Evolutionary conservation across 1,140 invertebrate species (phyloP).

Genomic region (Ditylenchus dipsaci): DNA sequence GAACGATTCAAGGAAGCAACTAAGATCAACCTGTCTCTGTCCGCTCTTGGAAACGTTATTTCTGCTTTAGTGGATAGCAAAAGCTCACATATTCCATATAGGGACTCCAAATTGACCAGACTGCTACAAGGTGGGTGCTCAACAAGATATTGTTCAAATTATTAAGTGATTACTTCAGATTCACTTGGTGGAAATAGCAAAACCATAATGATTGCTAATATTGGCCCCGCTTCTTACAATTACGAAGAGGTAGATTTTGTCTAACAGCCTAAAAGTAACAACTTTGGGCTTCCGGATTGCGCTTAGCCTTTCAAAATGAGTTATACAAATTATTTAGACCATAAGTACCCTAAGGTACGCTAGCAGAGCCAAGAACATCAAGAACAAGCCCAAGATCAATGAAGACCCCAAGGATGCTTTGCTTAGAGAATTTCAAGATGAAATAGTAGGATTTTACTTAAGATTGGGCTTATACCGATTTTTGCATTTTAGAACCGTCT

Average conservation of each 20-base stretch:
- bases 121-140: conserved; percentile 70
- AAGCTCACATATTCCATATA: conserved; percentile 78
- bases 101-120: conserved; percentile 87
- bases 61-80: conserved; percentile 79
- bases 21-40: conserved; percentile 88
- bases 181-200: conserved; percentile 90
- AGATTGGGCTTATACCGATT: neutral
- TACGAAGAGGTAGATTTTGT: conserved; percentile 68
- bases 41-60: conserved; percentile 88
- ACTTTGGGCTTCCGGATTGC: too few relatives aligned
- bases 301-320: too few relatives aligned
- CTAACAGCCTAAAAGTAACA: too few relatives aligned
- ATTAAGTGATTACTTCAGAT: conserved; percentile 64
- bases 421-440: conserved; percentile 74
- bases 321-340: conserved; percentile 73
- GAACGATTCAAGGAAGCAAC: conserved; percentile 87
- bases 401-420: conserved; percentile 89
- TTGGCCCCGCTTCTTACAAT: conserved; percentile 89
- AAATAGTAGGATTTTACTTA: conserved; percentile 31
- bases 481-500: conserved; percentile 4
- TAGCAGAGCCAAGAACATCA: conserved; percentile 88
- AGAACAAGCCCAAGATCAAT: conserved; percentile 89
- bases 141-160: neutral
- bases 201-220: conserved; percentile 87
- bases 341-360: conserved; percentile 85